These are phyloP conservation scores for Odocoileus hemionus DNA, from an alignment of 2,113 vertebrate species.

Conservation along the genomic window DNA sequence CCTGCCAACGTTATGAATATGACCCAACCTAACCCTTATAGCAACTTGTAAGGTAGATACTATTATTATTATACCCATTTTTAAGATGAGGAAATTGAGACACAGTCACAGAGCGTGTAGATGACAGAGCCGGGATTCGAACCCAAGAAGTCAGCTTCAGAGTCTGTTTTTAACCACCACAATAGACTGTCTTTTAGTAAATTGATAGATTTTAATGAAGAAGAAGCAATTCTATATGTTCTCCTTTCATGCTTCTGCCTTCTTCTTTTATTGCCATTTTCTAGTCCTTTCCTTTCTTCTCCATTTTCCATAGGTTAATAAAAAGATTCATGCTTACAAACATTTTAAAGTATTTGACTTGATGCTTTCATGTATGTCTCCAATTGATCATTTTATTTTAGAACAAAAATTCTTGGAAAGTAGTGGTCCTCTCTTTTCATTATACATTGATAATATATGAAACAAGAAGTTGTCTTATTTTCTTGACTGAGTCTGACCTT, in stretches of 20 bases:
- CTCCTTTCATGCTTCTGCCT: neutral
- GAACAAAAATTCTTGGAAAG: neutral
- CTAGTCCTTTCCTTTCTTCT: neutral
- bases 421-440: neutral
- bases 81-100: conserved; percentile 16
- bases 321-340: neutral
- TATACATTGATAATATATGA: neutral
- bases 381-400: neutral
- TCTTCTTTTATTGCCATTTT: neutral
- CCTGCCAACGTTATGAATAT: neutral
- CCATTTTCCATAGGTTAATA: neutral
- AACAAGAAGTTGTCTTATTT: neutral
- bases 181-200: neutral
- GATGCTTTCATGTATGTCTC: neutral
- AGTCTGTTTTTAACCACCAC: neutral
- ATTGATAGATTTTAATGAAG: neutral
- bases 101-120: neutral
- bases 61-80: neutral
- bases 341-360: neutral
- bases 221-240: neutral
- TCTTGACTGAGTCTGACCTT: neutral
- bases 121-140: neutral
- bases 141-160: neutral
- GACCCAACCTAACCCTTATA: neutral
- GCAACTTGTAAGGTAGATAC: neutral